Conservation (phyloP, 1,140 invertebrate genomes). For the Neodiprion lecontei region DNA sequence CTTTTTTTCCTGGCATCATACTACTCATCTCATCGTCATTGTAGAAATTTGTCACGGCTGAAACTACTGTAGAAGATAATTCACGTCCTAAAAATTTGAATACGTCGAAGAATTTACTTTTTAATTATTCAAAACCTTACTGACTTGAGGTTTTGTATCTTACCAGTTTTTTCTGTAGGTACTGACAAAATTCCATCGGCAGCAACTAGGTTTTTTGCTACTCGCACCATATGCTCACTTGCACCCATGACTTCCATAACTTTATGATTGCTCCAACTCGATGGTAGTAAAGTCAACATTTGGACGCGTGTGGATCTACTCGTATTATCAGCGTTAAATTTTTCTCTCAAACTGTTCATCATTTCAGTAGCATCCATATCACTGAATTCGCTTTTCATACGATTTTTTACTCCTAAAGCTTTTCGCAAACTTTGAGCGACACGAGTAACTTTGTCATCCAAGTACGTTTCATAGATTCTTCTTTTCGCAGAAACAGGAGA, state of each 20-base stretch:
- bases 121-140: no score
- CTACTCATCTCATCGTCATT: constrained; percentile 23
- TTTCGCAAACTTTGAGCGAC: constrained; percentile 16
- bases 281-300: constrained; percentile 19
- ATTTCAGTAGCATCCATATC: not conserved
- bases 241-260: constrained; percentile 17
- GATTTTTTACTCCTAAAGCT: not conserved
- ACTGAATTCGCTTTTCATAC: not conserved
- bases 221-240: constrained; percentile 1
- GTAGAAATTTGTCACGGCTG: constrained; percentile 9
- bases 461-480: constrained; percentile 18
- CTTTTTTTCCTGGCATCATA: constrained; percentile 29
- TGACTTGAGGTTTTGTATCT: not conserved
- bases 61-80: no score
- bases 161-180: constrained; percentile 15
- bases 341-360: constrained; percentile 19
- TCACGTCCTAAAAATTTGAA: no score
- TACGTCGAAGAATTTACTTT: no score
- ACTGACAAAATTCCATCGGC: constrained; percentile 17
- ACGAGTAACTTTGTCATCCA: not conserved
- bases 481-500: constrained; percentile 14
- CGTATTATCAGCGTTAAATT: constrained; percentile 20
- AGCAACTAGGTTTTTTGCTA: constrained; percentile 11
- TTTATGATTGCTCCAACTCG: constrained; percentile 14
- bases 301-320: constrained; percentile 11